These are phyloP conservation scores for Heterohyrax brucei DNA, from an alignment of 2,797 vertebrate genomes.

Conservation along the genomic window DNA sequence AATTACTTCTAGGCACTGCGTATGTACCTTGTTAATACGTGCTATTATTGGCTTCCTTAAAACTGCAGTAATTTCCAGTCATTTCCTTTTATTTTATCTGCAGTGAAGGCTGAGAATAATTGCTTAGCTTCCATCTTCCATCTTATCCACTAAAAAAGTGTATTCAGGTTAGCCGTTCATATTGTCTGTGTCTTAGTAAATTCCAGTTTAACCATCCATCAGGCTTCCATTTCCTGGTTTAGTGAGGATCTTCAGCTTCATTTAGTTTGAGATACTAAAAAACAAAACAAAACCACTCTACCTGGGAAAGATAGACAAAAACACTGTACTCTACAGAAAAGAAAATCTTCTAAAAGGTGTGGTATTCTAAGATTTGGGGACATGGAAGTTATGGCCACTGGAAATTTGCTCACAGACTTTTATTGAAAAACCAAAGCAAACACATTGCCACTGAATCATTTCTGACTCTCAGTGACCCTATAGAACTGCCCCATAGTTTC, in stretches of 20 bases:
- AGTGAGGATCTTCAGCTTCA: not conserved
- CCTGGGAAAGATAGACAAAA: not conserved
- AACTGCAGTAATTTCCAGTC: slow-evolving; percentile 34
- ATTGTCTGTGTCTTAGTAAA: slow-evolving; percentile 27
- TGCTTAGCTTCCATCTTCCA: slow-evolving; percentile 31
- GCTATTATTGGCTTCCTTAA: slow-evolving; percentile 36
- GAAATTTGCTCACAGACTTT: not conserved
- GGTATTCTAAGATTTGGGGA: not conserved
- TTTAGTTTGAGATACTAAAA: not conserved
- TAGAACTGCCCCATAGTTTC: no score
- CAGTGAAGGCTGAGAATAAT: slow-evolving; percentile 48
- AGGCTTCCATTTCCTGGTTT: not conserved
- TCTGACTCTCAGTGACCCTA: no score
- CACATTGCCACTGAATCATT: no score
- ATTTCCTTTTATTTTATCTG: slow-evolving; percentile 67
- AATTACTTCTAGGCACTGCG: slow-evolving; percentile 27
- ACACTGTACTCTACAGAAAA: not conserved
- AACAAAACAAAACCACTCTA: not conserved
- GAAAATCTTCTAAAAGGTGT: not conserved
- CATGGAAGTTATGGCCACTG: not conserved
- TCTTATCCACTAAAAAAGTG: not conserved
- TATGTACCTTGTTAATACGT: not conserved
- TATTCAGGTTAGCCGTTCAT: slow-evolving; percentile 20
- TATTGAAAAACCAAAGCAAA: no score
- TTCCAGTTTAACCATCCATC: slow-evolving; percentile 16